Conservation (phyloP, 2,888 invertebrate genomes). For the Parapristionchus giblindavisi region DNA sequence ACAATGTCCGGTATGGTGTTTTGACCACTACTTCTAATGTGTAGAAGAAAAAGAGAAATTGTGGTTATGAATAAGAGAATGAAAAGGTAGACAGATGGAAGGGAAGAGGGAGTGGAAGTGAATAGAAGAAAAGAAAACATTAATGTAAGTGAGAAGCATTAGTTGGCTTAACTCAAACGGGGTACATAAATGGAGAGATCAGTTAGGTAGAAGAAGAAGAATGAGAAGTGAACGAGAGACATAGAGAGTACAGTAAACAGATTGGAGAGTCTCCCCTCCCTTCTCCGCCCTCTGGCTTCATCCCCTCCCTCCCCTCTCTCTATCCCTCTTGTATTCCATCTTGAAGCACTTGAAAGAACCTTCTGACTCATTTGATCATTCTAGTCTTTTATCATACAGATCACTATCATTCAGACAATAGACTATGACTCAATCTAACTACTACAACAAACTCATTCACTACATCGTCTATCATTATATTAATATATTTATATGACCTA, state of each 20-base stretch:
- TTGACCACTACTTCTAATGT: no score
- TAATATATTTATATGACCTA: no score
- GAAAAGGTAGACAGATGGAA: background rate
- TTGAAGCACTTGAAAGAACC: slow-evolving; percentile 12
- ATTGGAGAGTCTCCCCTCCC: slow-evolving; percentile 28
- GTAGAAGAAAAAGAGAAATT: no score
- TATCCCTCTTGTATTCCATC: slow-evolving; percentile 19
- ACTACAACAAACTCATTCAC: no score
- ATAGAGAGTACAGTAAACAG: slow-evolving; percentile 22
- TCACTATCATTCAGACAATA: no score
- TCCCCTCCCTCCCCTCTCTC: no score
- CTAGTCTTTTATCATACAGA: no score
- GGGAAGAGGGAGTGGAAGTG: background rate
- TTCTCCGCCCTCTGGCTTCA: slow-evolving; percentile 14
- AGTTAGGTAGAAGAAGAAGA: background rate
- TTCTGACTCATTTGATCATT: no score
- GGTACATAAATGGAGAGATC: slow-evolving; percentile 15
- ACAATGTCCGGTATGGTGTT: no score
- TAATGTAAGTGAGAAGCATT: slow-evolving; percentile 28
- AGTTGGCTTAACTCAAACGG: slow-evolving; percentile 20
- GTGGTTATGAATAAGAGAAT: no score
- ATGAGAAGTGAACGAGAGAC: background rate
- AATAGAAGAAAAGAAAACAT: slow-evolving; percentile 13
- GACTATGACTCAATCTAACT: no score
- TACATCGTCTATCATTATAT: no score